These are phyloP conservation scores for Microplitis demolitor DNA, from an alignment of 1,140 invertebrate genomes.

Conservation along the genomic window DNA sequence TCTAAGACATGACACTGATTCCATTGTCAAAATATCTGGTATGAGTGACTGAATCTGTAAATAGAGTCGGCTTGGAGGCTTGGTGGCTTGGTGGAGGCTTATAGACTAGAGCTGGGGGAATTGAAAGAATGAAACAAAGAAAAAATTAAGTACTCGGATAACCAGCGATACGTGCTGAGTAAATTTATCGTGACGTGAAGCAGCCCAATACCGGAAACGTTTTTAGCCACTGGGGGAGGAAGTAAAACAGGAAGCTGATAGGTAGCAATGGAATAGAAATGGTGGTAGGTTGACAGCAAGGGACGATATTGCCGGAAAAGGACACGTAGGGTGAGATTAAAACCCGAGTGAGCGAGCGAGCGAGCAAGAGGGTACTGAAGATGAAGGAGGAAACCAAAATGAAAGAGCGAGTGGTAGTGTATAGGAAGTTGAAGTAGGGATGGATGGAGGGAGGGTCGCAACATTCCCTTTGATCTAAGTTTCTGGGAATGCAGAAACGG, in stretches of 20 bases:
- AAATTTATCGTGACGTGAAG: too few species aligned
- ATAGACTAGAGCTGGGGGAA: not conserved
- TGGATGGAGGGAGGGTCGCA: not conserved
- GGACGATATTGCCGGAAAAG: conserved; percentile 14
- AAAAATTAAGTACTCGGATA: too few species aligned
- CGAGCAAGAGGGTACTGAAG: not conserved
- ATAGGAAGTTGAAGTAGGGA: conserved; percentile 7
- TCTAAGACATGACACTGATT: not conserved
- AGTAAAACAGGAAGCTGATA: not conserved
- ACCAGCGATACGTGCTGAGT: too few species aligned
- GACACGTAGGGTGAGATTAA: not conserved
- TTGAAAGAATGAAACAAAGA: not conserved
- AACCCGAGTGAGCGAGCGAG: not conserved
- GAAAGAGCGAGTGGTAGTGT: conserved; percentile 24
- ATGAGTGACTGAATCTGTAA: too few species aligned
- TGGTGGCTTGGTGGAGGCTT: too few species aligned
- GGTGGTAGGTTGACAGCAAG: not conserved
- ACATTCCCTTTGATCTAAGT: conserved; percentile 50
- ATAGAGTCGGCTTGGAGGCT: too few species aligned
- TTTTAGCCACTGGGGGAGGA: too few species aligned
- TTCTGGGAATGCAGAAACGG: conserved; percentile 43
- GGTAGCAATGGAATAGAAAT: too few species aligned
- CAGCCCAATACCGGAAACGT: too few species aligned
- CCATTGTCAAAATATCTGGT: not conserved
- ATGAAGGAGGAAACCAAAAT: not conserved